Conservation (phyloP, 1,140 invertebrate genomes). For the Pseudomyrmex dendroicus region DNA sequence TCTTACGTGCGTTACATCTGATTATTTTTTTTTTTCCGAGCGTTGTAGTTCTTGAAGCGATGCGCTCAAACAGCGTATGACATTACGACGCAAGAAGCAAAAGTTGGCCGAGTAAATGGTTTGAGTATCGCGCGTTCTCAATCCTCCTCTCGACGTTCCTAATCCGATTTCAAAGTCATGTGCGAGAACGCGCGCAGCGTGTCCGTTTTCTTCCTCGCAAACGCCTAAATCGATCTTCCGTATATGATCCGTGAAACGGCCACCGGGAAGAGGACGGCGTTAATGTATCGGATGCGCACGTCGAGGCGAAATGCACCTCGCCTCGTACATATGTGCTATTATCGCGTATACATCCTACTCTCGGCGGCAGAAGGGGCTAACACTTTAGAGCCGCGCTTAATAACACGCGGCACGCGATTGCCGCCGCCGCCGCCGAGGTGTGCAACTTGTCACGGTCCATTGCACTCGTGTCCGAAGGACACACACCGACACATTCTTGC, state of each 20-base stretch:
- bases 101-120: background rate
- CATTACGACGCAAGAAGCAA: too few species aligned
- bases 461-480: constrained; percentile 38
- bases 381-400: constrained; percentile 61
- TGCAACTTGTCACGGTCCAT: constrained; percentile 52
- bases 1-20: too few species aligned
- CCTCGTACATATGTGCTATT: background rate
- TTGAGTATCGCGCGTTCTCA: background rate
- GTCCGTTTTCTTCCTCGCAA: background rate
- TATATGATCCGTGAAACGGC: constrained; percentile 51
- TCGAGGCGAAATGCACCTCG: too few species aligned
- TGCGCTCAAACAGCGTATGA: too few species aligned
- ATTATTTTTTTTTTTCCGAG: too few species aligned
- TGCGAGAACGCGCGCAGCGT: background rate
- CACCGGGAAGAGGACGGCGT: constrained; percentile 31
- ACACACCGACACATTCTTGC: constrained; percentile 20
- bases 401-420: constrained; percentile 68
- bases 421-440: constrained; percentile 42
- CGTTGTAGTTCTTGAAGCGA: too few species aligned
- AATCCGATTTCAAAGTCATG: constrained; percentile 10
- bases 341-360: constrained; percentile 28
- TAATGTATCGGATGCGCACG: constrained; percentile 17
- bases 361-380: constrained; percentile 2
- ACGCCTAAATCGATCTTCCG: constrained; percentile 27
- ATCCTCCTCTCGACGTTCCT: background rate